phyloP scores from a whole-genome alignment of 35 echinoderm and acorn worm genomes.

The Anneissia japonica region DNA sequence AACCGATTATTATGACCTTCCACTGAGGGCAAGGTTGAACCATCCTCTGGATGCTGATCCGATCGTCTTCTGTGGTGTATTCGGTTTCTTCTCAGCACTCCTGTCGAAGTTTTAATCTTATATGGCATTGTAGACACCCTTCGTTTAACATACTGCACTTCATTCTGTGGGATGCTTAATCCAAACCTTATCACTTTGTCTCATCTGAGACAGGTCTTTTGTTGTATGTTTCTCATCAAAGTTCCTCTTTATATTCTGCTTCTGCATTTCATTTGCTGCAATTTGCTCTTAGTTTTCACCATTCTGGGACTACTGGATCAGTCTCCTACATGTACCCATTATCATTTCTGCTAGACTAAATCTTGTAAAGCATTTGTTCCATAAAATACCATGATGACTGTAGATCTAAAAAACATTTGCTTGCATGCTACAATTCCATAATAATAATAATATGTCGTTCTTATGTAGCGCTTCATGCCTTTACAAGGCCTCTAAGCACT shows the following conservation, averaged over 20 bases:
- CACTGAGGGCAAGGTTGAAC: not conserved
- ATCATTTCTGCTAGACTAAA: conserved; percentile 13
- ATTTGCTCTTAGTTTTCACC: not conserved
- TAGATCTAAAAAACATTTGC: no score
- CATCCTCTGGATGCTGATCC: not conserved
- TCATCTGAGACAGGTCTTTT: no score
- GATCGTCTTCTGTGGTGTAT: not conserved
- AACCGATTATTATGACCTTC: not conserved
- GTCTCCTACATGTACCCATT: not conserved
- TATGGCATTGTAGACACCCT: not conserved
- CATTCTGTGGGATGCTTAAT: not conserved
- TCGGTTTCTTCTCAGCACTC: not conserved
- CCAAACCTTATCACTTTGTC: not conserved
- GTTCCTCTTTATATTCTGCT: not conserved
- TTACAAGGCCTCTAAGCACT: no score
- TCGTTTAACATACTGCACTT: not conserved
- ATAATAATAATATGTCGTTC: no score
- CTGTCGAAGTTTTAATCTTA: not conserved
- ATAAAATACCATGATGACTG: no score
- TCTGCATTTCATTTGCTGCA: not conserved
- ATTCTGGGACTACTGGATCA: conserved; percentile 5
- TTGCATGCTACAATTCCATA: no score
- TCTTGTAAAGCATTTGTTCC: no score
- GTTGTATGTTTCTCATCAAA: not conserved
- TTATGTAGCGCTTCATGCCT: no score